Percentiles rank a stretch among this genome's conserved stretches.
Conservation (phyloP, 2,888 invertebrate genomes). For the Phengaris alcon region DNA sequence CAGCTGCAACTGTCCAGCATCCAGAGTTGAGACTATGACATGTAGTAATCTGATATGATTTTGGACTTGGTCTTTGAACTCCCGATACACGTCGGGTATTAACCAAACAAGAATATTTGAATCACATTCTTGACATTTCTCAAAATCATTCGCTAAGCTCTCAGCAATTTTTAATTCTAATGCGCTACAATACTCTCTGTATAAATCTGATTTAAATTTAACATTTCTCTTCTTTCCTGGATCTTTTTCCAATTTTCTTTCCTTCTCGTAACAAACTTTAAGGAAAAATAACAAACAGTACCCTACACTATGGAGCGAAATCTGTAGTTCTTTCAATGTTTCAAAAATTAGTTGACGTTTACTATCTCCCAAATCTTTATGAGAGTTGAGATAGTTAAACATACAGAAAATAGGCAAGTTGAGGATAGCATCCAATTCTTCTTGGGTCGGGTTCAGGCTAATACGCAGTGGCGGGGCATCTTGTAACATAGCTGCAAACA, state of each 20-base stretch:
- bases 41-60: constrained; percentile 93
- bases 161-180: constrained; percentile 86
- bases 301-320: constrained; percentile 85
- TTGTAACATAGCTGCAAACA: constrained; percentile 70
- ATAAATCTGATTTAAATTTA: constrained; percentile 90
- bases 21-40: constrained; percentile 93
- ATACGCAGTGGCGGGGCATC: constrained; percentile 74
- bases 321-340: constrained; percentile 88
- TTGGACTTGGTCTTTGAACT: constrained; percentile 91
- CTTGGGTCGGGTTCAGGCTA: constrained; percentile 68
- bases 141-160: constrained; percentile 89
- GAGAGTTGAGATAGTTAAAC: constrained; percentile 88
- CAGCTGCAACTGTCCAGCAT: constrained; percentile 93
- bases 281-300: constrained; percentile 93
- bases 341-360: constrained; percentile 88
- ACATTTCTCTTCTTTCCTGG: constrained; percentile 77
- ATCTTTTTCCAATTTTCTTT: constrained; percentile 68
- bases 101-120: constrained; percentile 93
- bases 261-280: constrained; percentile 84
- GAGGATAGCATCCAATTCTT: constrained; percentile 82
- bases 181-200: constrained; percentile 92
- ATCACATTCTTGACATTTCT: constrained; percentile 93
- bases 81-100: constrained; percentile 94
- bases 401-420: constrained; percentile 92
- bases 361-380: constrained; percentile 83